These are phyloP conservation scores for Neofelis nebulosa DNA, from an alignment of 2,113 vertebrate genomes.

Conservation along the genomic window DNA sequence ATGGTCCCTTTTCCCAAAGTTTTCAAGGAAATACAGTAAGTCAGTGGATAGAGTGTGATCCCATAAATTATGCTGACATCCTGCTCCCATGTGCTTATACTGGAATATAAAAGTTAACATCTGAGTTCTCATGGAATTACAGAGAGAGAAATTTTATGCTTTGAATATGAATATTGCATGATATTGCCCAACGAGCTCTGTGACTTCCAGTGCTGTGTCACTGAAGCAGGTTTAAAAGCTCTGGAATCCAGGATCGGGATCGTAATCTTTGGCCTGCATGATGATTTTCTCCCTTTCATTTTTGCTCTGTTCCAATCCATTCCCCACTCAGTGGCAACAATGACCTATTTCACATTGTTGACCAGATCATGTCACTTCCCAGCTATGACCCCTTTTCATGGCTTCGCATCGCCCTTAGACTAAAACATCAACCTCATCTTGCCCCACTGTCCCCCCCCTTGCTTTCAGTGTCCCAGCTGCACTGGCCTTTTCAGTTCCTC, in stretches of 20 bases:
- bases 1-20: neutral
- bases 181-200: neutral
- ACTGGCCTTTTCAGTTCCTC: neutral
- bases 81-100: neutral
- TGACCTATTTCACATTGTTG: neutral
- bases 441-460: neutral
- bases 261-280: neutral
- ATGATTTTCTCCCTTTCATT: neutral
- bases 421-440: conserved; percentile 3
- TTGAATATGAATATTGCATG: neutral
- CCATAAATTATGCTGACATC: neutral
- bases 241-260: neutral
- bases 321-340: neutral
- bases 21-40: neutral
- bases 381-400: conserved; percentile 12
- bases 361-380: neutral
- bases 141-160: neutral
- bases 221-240: neutral
- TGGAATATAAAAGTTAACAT: conserved; percentile 16
- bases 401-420: neutral
- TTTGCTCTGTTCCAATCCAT: conserved; percentile 1
- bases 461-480: neutral
- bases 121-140: neutral
- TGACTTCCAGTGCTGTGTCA: neutral
- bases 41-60: neutral